phyloP scores from a whole-genome alignment of 2,113 vertebrate genomes.

The Nansenia antarctica region DNA sequence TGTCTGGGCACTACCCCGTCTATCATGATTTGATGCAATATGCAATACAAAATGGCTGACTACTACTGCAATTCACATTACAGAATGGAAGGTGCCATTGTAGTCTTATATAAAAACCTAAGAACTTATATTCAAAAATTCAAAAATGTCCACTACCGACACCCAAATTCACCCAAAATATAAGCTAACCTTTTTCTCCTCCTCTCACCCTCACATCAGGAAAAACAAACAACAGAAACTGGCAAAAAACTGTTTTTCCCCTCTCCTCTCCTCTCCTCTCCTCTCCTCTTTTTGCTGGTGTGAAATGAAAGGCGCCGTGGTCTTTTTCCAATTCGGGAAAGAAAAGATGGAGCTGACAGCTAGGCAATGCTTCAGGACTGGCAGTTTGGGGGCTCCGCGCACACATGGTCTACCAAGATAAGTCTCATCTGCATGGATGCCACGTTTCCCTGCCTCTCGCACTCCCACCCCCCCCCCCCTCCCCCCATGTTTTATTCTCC shows the following conservation, averaged over 20 bases:
- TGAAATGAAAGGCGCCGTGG: slow-evolving; percentile 71
- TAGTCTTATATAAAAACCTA: too few species aligned
- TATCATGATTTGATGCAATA: too few species aligned
- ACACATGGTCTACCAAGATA: slow-evolving; percentile 79
- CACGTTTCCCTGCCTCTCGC: slow-evolving; percentile 62
- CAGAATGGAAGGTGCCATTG: not conserved
- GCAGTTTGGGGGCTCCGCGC: slow-evolving; percentile 72
- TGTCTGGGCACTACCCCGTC: not conserved
- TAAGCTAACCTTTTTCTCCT: too few species aligned
- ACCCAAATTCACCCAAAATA: slow-evolving; percentile 46
- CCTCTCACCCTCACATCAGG: slow-evolving; percentile 51
- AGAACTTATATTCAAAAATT: too few species aligned
- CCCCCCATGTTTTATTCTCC: slow-evolving; percentile 50
- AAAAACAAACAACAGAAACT: slow-evolving; percentile 63
- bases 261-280: not conserved
- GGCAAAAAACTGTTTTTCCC: slow-evolving; percentile 52
- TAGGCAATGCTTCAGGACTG: slow-evolving; percentile 76
- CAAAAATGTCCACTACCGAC: slow-evolving; percentile 48
- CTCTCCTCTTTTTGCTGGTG: slow-evolving; percentile 33
- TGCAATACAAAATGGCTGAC: slow-evolving; percentile 17
- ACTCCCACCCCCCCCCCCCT: slow-evolving; percentile 29
- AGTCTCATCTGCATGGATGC: slow-evolving; percentile 78
- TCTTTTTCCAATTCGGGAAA: slow-evolving; percentile 63
- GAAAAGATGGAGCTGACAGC: slow-evolving; percentile 73
- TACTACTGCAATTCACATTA: not conserved